Base-by-base conservation (phyloP, 2,888 invertebrate genomes). In the Limnephilus auricula region DNA sequence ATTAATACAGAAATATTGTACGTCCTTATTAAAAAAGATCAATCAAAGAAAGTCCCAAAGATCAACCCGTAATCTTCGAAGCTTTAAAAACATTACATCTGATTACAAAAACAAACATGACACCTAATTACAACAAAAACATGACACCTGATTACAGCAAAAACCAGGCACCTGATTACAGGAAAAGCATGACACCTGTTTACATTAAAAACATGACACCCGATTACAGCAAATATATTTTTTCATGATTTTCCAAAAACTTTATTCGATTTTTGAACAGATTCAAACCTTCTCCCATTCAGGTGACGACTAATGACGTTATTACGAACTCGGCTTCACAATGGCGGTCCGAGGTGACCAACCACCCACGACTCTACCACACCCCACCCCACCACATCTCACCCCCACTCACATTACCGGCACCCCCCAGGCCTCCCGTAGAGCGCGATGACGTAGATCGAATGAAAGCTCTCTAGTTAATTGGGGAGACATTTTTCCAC, bases 401-500 rank as follows among this genome's bases (percentile, higher is more conserved):
- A 79, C 12, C 25, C 1, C 31, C 79, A 31, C 79, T 13, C 12
- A 79, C 31, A 79, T 31, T n/a, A 30, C 79, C 13, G 31, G 31
- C 30, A 32, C 31, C 30, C 31, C 30, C 80, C 2, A 31, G 13
- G 30, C 30, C 80, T 6, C 32, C 80, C 80, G 80, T 31, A 6
- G 31, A 32, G 80, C 32, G 80, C 80, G 31, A 80, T 30, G 84
- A 85, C 84, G 30, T 40, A 37, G 84, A 40, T 45, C 40, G 37
- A 85, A 25, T 10, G 84, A 30, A 40, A 30, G 50, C 85, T 86
- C 50, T 86, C 50, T 25, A 50, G 30, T 31, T 86, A 86, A 86
- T 86, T 86, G 86, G 32, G 65, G 65, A 4, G 32, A 86, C 50
- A 50, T 65, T 86, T 85, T 86, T 32, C 86, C 86, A n/a, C 86